A percentile compares a stretch with the other conserved stretches of the same genome.
Conservation (phyloP, 1,140 invertebrate species). For the Drosophila chauvacae region DNA sequence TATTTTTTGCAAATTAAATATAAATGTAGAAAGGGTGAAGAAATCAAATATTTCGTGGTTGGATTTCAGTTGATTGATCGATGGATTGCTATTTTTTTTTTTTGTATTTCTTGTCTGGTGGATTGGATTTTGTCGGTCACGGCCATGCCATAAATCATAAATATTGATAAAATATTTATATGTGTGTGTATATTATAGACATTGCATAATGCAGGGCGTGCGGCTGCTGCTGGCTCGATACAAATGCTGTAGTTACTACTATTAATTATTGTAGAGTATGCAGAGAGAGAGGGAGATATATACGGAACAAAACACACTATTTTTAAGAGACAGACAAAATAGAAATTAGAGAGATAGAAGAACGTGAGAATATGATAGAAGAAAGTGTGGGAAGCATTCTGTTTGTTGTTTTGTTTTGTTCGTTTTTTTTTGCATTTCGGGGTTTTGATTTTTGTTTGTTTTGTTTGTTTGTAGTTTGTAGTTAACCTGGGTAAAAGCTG, state of each 20-base stretch:
- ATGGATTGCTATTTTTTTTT: conserved; percentile 29
- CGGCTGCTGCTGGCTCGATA: conserved; percentile 61
- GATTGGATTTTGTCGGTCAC: conserved; percentile 50
- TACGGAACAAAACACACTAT: conserved; percentile 69
- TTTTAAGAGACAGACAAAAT: conserved; percentile 58
- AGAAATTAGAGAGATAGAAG: conserved; percentile 46
- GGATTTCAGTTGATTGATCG: conserved; percentile 54
- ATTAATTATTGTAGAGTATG: conserved; percentile 30
- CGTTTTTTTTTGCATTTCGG: conserved; percentile 10
- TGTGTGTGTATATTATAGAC: conserved; percentile 56
- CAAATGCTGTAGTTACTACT: conserved; percentile 31
- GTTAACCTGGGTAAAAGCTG: conserved; percentile 96
- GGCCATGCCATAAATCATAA: conserved; percentile 77
- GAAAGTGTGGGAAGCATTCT: conserved; percentile 59
- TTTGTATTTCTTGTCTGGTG: conserved; percentile 7
- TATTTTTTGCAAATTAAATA: conserved; percentile 54
- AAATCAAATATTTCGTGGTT: conserved; percentile 37
- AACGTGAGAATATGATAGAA: conserved; percentile 50
- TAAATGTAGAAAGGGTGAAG: conserved; percentile 30
- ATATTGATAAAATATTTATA: conserved; percentile 47
- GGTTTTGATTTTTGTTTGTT: conserved; percentile 16
- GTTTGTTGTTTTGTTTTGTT: conserved; percentile 39
- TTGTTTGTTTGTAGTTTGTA: conserved; percentile 46
- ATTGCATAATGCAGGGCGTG: conserved; percentile 74
- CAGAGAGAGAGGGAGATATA: conserved; percentile 30